These are phyloP conservation scores for Drosophila equinoxialis DNA, from an alignment of 1,140 invertebrate species.

Conservation along the genomic window DNA sequence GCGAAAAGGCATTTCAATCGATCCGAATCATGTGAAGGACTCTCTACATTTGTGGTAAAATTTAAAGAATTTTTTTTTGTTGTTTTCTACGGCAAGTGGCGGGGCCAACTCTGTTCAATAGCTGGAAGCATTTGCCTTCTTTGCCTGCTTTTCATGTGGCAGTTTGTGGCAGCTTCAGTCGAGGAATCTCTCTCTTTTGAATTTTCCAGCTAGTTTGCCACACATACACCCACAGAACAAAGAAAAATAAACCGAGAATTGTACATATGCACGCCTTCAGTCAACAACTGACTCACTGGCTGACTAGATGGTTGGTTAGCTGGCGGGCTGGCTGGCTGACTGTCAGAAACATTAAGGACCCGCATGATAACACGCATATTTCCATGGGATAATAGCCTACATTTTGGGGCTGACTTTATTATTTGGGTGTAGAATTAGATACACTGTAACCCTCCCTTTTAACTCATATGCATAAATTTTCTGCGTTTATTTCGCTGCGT, in stretches of 20 bases:
- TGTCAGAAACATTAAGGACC: constrained; percentile 12
- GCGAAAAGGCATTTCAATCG: constrained; percentile 38
- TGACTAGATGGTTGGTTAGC: constrained; percentile 33
- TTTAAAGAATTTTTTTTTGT: constrained; percentile 54
- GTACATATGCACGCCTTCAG: constrained; percentile 41
- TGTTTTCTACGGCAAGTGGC: neutral
- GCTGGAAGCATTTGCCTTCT: constrained; percentile 8
- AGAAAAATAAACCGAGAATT: constrained; percentile 24
- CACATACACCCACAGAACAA: neutral
- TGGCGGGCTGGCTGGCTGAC: constrained; percentile 37
- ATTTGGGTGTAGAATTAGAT: constrained; percentile 56
- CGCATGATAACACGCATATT: constrained; percentile 73
- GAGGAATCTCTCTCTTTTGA: constrained; percentile 58
- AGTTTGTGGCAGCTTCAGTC: constrained; percentile 48
- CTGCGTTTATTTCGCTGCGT: constrained; percentile 20
- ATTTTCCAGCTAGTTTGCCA: constrained; percentile 62
- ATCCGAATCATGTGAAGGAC: constrained; percentile 40
- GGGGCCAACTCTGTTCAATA: neutral
- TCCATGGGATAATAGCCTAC: constrained; percentile 71
- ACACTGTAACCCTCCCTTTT: constrained; percentile 23
- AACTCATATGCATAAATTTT: constrained; percentile 73
- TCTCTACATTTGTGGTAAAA: constrained; percentile 53
- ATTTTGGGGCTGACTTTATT: constrained; percentile 56
- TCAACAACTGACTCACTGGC: constrained; percentile 44
- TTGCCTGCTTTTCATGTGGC: constrained; percentile 13